These are phyloP conservation scores for Neopelma chrysocephalum DNA, from an alignment of 2,797 vertebrate species.

Conservation along the genomic window DNA sequence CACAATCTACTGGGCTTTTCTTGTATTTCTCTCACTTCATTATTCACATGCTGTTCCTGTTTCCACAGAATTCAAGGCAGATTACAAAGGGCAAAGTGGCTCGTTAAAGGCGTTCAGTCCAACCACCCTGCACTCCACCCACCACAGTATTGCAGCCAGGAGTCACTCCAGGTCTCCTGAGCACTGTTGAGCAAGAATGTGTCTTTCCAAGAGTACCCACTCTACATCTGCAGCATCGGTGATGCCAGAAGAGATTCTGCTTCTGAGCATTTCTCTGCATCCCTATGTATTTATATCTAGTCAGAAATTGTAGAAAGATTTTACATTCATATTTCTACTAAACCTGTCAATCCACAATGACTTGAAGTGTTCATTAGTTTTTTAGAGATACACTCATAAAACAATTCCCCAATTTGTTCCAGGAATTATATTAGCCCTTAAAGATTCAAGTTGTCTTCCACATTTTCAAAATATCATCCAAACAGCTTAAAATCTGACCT, in stretches of 20 bases:
- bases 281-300: background rate
- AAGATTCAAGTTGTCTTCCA: fast-evolving
- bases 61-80: background rate
- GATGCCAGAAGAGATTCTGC: background rate
- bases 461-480: background rate
- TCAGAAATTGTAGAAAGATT: background rate
- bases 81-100: background rate
- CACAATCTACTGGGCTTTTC: constrained; percentile 52
- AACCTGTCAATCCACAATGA: background rate
- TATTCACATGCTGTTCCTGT: background rate
- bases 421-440: background rate
- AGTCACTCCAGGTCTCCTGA: background rate
- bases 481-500: background rate
- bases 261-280: background rate
- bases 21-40: constrained; percentile 1
- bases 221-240: background rate
- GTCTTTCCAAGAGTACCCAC: background rate
- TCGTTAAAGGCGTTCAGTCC: background rate
- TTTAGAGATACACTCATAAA: background rate
- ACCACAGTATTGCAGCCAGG: background rate
- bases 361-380: background rate
- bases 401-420: background rate
- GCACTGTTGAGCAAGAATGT: fast-evolving
- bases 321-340: background rate
- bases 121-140: background rate